phyloP scores from a whole-genome alignment of 2,797 vertebrate genomes.

The Synaphobranchus kaupii region DNA sequence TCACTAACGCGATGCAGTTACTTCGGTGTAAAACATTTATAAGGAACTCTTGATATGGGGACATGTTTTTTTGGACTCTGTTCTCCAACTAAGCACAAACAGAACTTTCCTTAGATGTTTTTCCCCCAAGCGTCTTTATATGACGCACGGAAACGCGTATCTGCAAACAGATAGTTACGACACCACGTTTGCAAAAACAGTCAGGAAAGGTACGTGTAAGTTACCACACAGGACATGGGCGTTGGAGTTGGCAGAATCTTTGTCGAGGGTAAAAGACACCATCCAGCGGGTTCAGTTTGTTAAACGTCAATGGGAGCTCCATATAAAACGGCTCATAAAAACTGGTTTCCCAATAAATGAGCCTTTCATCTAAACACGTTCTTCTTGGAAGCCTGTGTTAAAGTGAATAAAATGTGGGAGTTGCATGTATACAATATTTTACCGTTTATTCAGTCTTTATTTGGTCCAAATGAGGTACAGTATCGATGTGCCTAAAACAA shows the following conservation, averaged over 20 bases:
- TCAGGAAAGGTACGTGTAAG: not conserved
- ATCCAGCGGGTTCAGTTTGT: not conserved
- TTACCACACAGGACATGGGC: not conserved
- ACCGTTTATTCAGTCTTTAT: conserved; percentile 33
- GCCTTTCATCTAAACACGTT: not conserved
- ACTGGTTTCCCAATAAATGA: not conserved
- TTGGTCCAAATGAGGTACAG: conserved; percentile 38
- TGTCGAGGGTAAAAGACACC: not conserved
- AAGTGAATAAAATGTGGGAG: not conserved
- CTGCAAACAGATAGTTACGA: not conserved
- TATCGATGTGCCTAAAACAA: conserved; percentile 32
- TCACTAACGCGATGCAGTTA: not conserved
- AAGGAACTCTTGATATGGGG: not conserved
- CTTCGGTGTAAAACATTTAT: not conserved
- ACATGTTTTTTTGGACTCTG: conserved; percentile 38
- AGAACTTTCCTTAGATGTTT: not conserved
- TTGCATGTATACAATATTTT: conserved; percentile 3
- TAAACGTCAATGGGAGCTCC: not conserved
- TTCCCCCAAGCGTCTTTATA: not conserved
- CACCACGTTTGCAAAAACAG: not conserved
- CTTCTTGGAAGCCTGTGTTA: not conserved
- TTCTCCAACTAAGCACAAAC: conserved; percentile 25
- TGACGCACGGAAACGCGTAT: not conserved
- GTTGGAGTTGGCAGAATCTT: too few species aligned
- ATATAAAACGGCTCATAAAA: not conserved